Evolutionary conservation across 92 coral and sea anemone species (phyloP).

Genomic region (Parazoanthus swiftii): DNA sequence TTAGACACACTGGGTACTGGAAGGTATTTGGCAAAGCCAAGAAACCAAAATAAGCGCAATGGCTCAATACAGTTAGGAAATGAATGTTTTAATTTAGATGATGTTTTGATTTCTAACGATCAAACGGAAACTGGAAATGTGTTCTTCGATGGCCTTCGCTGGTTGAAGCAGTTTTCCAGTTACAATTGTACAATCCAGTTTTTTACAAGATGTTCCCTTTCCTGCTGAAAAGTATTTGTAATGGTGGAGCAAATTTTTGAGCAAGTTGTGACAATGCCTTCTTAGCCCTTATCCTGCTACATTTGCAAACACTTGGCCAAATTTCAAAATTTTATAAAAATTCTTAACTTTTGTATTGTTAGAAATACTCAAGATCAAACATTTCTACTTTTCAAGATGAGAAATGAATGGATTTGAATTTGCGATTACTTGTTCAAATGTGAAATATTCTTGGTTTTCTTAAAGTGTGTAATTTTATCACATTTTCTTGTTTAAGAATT

Average conservation of each 20-base stretch:
- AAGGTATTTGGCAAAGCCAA: neutral
- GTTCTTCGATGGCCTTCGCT: neutral
- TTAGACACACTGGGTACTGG: neutral
- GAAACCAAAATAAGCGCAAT: neutral
- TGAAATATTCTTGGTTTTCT: too few relatives aligned
- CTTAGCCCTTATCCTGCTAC: neutral
- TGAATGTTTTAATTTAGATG: neutral
- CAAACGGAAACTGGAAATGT: neutral
- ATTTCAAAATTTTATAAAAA: neutral
- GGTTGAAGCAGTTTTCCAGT: neutral
- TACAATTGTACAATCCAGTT: too few relatives aligned
- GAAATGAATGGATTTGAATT: too few relatives aligned
- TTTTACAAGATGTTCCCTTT: neutral
- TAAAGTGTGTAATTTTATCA: too few relatives aligned
- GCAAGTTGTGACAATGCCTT: neutral
- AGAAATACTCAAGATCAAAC: too few relatives aligned
- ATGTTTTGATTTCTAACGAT: neutral
- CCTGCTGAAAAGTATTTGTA: neutral
- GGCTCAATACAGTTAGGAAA: neutral
- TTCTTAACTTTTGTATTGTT: too few relatives aligned
- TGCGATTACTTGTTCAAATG: too few relatives aligned
- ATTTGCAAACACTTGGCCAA: neutral
- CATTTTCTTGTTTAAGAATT: too few relatives aligned
- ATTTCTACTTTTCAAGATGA: too few relatives aligned
- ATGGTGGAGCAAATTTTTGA: neutral